These are phyloP conservation scores for Bombus confusus DNA, from an alignment of 1,140 invertebrate genomes.

Conservation along the genomic window DNA sequence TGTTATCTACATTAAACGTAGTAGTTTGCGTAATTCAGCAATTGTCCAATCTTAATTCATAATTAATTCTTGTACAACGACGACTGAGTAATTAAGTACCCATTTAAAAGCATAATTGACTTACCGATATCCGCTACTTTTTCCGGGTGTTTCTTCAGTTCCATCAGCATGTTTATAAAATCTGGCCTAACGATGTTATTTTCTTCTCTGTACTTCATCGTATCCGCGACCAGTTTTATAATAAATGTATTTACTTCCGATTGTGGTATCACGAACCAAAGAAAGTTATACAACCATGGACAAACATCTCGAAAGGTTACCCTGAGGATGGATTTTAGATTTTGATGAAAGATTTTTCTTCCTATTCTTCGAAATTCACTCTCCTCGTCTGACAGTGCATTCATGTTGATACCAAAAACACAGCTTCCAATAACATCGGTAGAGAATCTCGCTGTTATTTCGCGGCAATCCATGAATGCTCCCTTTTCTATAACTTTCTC, in stretches of 20 bases:
- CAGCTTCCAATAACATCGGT: conserved; percentile 82
- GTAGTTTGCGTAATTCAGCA: too few species aligned
- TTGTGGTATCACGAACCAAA: conserved; percentile 58
- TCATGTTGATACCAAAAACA: conserved; percentile 76
- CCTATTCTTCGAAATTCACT: conserved; percentile 79
- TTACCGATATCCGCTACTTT: conserved; percentile 59
- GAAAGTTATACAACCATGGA: conserved; percentile 59
- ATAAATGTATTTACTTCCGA: conserved; percentile 80
- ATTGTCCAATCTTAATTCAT: not conserved
- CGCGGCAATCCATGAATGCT: conserved; percentile 78
- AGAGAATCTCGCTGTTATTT: conserved; percentile 79
- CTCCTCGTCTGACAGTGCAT: conserved; percentile 80
- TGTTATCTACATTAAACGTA: too few species aligned
- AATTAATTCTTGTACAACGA: not conserved
- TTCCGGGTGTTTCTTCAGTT: conserved; percentile 71
- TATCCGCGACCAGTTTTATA: conserved; percentile 77
- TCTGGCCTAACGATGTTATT: not conserved
- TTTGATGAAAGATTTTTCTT: conserved; percentile 57
- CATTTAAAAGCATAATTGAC: conserved; percentile 71
- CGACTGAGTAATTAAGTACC: too few species aligned
- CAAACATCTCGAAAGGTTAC: conserved; percentile 59
- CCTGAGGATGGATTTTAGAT: not conserved
- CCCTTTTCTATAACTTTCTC: conserved; percentile 66
- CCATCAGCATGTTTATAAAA: conserved; percentile 82
- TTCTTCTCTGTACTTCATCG: conserved; percentile 65